phyloP scores from a whole-genome alignment of 2,113 vertebrate species.

The Etia nguti region DNA sequence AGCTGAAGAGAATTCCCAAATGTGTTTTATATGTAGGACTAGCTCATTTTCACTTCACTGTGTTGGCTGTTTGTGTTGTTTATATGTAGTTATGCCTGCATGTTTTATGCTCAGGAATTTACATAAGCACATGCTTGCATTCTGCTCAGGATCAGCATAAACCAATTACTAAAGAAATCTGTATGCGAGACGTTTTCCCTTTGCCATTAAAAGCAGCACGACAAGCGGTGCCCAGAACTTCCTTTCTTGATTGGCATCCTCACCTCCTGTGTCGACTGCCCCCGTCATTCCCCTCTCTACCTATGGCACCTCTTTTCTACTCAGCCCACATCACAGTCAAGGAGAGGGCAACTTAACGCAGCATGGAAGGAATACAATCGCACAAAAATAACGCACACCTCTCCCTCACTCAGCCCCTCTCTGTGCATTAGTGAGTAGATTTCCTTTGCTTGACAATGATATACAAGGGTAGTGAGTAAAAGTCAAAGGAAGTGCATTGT shows the following conservation, averaged over 20 bases:
- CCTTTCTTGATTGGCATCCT: conserved; percentile 49
- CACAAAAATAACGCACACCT: conserved; percentile 27
- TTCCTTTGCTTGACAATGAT: conserved; percentile 31
- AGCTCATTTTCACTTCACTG: background rate
- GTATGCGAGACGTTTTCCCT: conserved; percentile 16
- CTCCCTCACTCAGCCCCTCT: background rate
- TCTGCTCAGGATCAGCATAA: conserved; percentile 41
- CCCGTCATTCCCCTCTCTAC: conserved; percentile 29
- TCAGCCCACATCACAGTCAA: background rate
- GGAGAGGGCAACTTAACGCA: conserved; percentile 14
- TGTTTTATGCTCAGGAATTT: conserved; percentile 6
- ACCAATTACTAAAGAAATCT: conserved; percentile 53
- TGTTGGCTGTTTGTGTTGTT: background rate
- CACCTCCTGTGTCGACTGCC: conserved; percentile 17
- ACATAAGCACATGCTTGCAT: conserved; percentile 48
- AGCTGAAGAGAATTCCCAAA: background rate
- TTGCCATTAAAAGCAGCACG: conserved; percentile 17
- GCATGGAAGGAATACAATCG: conserved; percentile 25
- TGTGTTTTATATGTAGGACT: conserved; percentile 4
- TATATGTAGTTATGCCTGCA: background rate
- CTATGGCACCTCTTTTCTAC: conserved; percentile 2
- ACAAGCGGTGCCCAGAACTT: conserved; percentile 26
- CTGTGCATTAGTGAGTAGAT: background rate
- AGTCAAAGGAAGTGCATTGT: conserved; percentile 46
- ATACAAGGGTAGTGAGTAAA: conserved; percentile 34